These are phyloP conservation scores for Sycobia sp. DNA, from an alignment of 1,140 invertebrate species.

Conservation along the genomic window DNA sequence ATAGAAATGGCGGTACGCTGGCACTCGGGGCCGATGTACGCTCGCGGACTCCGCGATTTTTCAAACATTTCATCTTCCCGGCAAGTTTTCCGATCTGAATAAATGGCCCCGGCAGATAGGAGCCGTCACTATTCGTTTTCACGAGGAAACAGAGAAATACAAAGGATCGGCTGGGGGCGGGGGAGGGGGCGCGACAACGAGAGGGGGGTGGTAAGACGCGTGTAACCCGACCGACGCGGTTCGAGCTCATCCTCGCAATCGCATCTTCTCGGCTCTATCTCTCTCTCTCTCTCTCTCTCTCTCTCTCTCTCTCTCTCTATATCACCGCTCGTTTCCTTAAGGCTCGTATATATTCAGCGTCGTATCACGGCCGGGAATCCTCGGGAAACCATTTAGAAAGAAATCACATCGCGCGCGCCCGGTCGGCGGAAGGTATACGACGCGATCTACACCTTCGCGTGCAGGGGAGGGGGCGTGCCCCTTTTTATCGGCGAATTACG, in stretches of 20 bases:
- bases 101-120: not conserved
- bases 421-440: no score
- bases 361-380: no score
- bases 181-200: not conserved
- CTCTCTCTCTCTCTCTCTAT: not conserved
- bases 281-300: not conserved
- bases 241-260: not conserved
- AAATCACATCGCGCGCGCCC: no score
- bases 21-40: no score
- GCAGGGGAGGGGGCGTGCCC: no score
- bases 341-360: not conserved
- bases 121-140: not conserved
- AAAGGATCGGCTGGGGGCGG: no score
- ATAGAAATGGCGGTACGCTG: no score
- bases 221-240: not conserved
- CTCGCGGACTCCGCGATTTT: not conserved
- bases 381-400: no score
- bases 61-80: constrained; percentile 1
- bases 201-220: not conserved
- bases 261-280: no score
- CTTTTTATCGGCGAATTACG: not conserved
- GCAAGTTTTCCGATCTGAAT: constrained; percentile 14
- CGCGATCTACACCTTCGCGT: no score
- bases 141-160: not conserved
- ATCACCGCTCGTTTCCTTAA: no score